These are phyloP conservation scores for Echeneis naucrates DNA, from an alignment of 2,797 vertebrate species.

Conservation along the genomic window DNA sequence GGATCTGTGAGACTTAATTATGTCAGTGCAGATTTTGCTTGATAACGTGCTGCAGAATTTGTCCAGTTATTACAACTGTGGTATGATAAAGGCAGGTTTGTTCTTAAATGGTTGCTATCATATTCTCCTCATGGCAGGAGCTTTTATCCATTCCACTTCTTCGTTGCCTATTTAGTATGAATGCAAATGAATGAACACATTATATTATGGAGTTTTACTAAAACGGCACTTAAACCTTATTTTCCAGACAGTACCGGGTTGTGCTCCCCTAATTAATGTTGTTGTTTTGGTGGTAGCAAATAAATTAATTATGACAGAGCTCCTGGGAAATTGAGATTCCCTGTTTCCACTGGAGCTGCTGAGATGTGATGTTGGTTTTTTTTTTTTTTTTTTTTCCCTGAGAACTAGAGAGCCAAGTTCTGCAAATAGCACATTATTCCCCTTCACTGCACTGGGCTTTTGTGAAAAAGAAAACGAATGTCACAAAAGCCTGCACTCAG, in stretches of 20 bases:
- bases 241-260: conserved; percentile 19
- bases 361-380: conserved; percentile 29
- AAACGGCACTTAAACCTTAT: conserved; percentile 51
- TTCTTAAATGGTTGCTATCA: conserved; percentile 54
- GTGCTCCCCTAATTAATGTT: conserved; percentile 59
- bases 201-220: conserved; percentile 43
- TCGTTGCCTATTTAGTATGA: conserved; percentile 43
- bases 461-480: conserved; percentile 19
- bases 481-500: conserved; percentile 13
- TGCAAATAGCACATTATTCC: conserved; percentile 48
- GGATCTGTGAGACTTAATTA: conserved; percentile 58
- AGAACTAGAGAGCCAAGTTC: conserved; percentile 25
- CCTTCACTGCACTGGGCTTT: conserved; percentile 21
- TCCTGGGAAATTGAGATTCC: conserved; percentile 60
- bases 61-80: conserved; percentile 38
- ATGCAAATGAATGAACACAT: conserved; percentile 57
- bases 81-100: conserved; percentile 42
- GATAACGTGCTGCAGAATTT: conserved; percentile 23
- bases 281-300: conserved; percentile 52
- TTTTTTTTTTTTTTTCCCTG: conserved; percentile 51
- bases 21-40: conserved; percentile 41
- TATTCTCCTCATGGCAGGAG: conserved; percentile 23
- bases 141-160: conserved; percentile 35
- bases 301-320: conserved; percentile 64
- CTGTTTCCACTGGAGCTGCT: conserved; percentile 48